Evolutionary conservation across 2,888 invertebrate genomes (phyloP), one percentile per base, ranked within the genome.

Genomic region (Euspilapteryx auroguttella): DNA sequence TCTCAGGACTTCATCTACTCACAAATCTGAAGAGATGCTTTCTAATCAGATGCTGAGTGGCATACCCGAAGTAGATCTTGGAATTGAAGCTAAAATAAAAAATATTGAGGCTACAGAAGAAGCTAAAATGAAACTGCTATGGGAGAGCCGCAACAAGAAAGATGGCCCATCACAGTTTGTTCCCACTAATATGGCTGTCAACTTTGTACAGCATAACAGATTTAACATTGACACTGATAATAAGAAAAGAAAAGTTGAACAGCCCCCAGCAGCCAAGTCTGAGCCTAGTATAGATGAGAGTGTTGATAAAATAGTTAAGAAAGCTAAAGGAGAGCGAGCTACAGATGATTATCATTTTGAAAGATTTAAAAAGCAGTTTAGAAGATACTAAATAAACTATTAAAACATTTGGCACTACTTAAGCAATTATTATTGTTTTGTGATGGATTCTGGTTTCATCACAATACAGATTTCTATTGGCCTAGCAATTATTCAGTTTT

Each of bases 11-110:
- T 90, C 93, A 2, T 89, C 92, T 1, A 83, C 89, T 1, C 89
- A 92, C 30, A 52, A 89, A 50, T 95, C 93, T 2, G 98, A 99
- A 62, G 99, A 99, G 75, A 97, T 99, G 94, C 82, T 99, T 45
- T 98, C 98, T 3, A 97, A 98, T 80, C 98, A 99, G 79, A 99
- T 99, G 99, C 78, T 99, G 3, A 97, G 94, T 51, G 99, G 99
- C 21, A 99, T 99, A 39, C 99, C 99, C 0, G 99, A 99, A 78
- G 94, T 99, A 0, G 98, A 99, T 68, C 80, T 99, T 29, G 99
- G 99, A n/a, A 96, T 99, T 42, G 95, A 97, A 49, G 95, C 95
- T 0, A 97, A 99, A 77, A 99, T 99, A 36, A 87, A 87, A 49
- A 99, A 99, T 57, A 99, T 99, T 41, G 96, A 99, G 79, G 95